A percentile compares a stretch with the other conserved stretches of the same genome.
These are phyloP conservation scores for Poecilia picta DNA, from an alignment of 2,797 vertebrate genomes.

Conservation along the genomic window DNA sequence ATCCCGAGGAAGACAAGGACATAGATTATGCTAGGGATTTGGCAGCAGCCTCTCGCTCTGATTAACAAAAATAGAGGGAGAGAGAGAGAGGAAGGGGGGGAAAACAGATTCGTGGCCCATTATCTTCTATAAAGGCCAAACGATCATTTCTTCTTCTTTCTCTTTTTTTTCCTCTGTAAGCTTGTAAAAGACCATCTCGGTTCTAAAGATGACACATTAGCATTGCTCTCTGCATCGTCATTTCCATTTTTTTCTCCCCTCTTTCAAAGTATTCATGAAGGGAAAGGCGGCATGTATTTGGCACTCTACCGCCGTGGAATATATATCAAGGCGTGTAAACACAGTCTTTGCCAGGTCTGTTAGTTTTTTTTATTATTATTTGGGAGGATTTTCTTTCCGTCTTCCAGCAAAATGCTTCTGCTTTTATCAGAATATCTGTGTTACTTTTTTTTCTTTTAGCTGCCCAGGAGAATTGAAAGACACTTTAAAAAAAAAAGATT, in stretches of 20 bases:
- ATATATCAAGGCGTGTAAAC: slow-evolving; percentile 1
- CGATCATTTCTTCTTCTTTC: slow-evolving; percentile 17
- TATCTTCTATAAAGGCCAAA: slow-evolving; percentile 47
- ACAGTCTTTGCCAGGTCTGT: not conserved
- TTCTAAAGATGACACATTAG: not conserved
- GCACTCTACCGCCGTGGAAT: not conserved
- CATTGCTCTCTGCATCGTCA: not conserved
- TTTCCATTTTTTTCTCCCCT: not conserved
- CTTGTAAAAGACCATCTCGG: not conserved
- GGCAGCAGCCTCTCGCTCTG: slow-evolving; percentile 69
- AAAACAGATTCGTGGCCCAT: slow-evolving; percentile 48
- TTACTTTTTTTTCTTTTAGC: not conserved
- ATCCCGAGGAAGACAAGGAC: slow-evolving; percentile 58
- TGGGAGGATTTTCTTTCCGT: not conserved
- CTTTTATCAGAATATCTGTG: not conserved
- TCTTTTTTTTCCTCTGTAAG: slow-evolving; percentile 4
- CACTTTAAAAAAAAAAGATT: not conserved
- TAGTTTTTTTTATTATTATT: not conserved
- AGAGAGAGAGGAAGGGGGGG: not conserved
- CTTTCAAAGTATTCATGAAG: not conserved
- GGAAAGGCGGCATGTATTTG: not conserved
- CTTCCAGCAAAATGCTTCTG: not conserved
- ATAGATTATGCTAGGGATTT: slow-evolving; percentile 67
- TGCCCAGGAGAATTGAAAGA: not conserved
- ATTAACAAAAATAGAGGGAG: slow-evolving; percentile 59